Conservation (phyloP, 2,888 invertebrate genomes). For the Subacronicta megacephala region DNA sequence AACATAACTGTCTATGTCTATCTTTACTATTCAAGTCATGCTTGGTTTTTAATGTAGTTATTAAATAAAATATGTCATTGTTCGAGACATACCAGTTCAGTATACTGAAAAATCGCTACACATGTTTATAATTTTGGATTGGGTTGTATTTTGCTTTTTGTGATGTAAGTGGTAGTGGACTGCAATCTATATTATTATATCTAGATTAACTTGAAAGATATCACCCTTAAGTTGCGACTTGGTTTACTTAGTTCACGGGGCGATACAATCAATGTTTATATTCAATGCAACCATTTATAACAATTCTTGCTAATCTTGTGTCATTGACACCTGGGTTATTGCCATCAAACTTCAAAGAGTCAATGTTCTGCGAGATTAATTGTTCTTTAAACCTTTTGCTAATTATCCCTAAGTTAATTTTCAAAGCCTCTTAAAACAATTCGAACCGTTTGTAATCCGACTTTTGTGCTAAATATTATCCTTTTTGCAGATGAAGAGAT, state of each 20-base stretch:
- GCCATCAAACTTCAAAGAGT: conserved; percentile 3
- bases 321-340: conserved; percentile 13
- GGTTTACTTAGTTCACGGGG: neutral
- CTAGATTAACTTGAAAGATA: neutral
- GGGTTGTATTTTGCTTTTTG: neutral
- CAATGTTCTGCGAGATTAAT: conserved; percentile 3
- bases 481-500: conserved; percentile 83
- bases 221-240: neutral
- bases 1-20: too few species aligned
- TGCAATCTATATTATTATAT: neutral
- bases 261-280: conserved; percentile 12
- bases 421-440: conserved; percentile 23
- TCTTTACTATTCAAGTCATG: neutral
- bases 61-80: too few species aligned
- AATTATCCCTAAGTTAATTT: conserved; percentile 27
- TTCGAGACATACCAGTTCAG: too few species aligned
- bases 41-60: neutral
- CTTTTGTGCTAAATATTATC: conserved; percentile 19
- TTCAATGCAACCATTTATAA: conserved; percentile 22
- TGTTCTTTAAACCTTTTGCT: conserved; percentile 10
- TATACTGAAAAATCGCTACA: too few species aligned
- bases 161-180: neutral
- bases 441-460: conserved; percentile 22
- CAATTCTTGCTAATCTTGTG: conserved; percentile 19
- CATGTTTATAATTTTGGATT: too few species aligned